phyloP scores from a whole-genome alignment of 2,888 invertebrate species.

The Imbricaverruca yamaguchii region DNA sequence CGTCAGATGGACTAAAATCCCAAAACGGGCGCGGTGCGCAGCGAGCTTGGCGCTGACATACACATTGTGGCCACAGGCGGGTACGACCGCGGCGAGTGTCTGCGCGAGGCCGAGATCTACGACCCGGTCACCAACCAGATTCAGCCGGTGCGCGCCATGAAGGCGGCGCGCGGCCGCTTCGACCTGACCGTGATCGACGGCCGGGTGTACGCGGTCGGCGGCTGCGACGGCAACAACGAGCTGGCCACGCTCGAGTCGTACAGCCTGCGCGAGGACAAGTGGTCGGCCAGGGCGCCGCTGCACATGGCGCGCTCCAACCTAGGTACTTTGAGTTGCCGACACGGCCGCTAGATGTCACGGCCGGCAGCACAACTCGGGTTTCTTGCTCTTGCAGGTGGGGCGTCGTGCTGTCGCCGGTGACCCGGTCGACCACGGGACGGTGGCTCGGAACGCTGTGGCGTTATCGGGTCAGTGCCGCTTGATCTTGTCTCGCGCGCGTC shows the following conservation, averaged over 20 bases:
- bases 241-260: slow-evolving; percentile 61
- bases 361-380: not conserved
- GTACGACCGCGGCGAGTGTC: slow-evolving; percentile 75
- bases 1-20: too few species aligned
- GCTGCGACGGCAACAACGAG: slow-evolving; percentile 74
- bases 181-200: slow-evolving; percentile 61
- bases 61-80: slow-evolving; percentile 49
- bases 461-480: not conserved
- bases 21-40: too few species aligned
- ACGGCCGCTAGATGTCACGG: not conserved
- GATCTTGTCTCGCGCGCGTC: not conserved
- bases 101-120: slow-evolving; percentile 66
- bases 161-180: slow-evolving; percentile 66
- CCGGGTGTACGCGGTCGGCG: slow-evolving; percentile 68
- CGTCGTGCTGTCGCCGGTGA: not conserved
- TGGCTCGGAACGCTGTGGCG: not conserved
- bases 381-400: not conserved
- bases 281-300: slow-evolving; percentile 50
- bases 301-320: slow-evolving; percentile 60
- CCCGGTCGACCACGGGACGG: not conserved
- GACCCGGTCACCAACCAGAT: slow-evolving; percentile 61
- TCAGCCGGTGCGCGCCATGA: slow-evolving; percentile 61
- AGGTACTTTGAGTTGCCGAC: slow-evolving; percentile 39
- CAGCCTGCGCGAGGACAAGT: slow-evolving; percentile 46
- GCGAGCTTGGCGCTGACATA: not conserved